A percentile compares a stretch with the other conserved stretches of the same genome.
These are phyloP conservation scores for Ursus arctos DNA, from an alignment of 2,113 vertebrate species.

Conservation along the genomic window DNA sequence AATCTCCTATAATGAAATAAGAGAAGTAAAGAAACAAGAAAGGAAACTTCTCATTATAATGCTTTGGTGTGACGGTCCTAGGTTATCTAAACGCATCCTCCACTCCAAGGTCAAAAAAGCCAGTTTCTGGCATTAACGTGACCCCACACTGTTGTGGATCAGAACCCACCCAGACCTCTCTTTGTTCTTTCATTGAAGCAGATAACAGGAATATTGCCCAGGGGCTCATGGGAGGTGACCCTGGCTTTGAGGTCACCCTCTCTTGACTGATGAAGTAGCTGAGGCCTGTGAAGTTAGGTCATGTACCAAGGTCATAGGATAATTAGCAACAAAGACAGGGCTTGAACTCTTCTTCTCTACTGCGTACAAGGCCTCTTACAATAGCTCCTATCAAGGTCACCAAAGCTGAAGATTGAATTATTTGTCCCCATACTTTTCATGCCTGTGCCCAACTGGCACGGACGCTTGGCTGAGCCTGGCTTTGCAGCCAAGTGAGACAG, in stretches of 20 bases:
- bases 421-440: background rate
- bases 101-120: background rate
- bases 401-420: background rate
- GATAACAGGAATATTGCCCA: background rate
- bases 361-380: background rate
- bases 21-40: conserved; percentile 64
- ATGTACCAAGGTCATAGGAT: background rate
- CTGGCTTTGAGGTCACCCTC: background rate
- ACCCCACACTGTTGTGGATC: background rate
- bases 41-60: conserved; percentile 73
- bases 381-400: background rate
- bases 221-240: background rate
- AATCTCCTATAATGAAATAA: conserved; percentile 77
- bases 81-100: conserved; percentile 7
- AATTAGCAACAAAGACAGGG: background rate
- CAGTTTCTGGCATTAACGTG: background rate
- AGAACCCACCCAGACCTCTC: background rate
- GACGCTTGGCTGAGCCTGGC: background rate
- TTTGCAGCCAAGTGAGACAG: background rate
- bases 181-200: background rate
- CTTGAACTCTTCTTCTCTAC: background rate
- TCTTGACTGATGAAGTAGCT: background rate
- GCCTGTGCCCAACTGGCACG: background rate
- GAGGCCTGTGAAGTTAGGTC: background rate
- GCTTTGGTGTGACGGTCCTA: background rate